Percentiles rank a stretch among this genome's conserved stretches.
phyloP scores from a whole-genome alignment of 37 sponge, comb jelly and placozoan genomes.

The Beroe forskalii region DNA sequence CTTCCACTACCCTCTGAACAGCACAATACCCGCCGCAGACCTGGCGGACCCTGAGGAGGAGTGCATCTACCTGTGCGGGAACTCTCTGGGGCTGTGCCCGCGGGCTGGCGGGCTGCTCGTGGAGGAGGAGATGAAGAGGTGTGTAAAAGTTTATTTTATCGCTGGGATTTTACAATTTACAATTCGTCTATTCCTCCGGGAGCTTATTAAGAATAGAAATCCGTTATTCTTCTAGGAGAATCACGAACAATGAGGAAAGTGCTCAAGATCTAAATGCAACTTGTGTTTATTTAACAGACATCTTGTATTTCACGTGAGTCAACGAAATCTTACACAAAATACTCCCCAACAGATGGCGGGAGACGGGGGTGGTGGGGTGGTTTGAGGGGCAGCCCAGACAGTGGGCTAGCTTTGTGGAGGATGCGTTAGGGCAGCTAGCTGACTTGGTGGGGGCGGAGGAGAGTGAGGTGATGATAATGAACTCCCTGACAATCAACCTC shows the following conservation, averaged over 20 bases:
- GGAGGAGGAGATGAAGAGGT: slow-evolving; percentile 57
- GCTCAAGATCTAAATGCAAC: no score
- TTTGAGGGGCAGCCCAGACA: background rate
- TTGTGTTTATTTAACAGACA: no score
- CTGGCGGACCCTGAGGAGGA: background rate
- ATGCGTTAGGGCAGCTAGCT: background rate
- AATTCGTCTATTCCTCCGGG: no score
- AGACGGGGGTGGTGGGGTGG: background rate
- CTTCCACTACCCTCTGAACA: background rate
- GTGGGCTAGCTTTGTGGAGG: background rate
- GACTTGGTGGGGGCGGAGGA: slow-evolving; percentile 67
- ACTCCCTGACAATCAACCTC: slow-evolving; percentile 81
- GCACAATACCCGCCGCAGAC: background rate
- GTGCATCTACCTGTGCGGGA: slow-evolving; percentile 78
- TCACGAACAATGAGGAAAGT: no score
- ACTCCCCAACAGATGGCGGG: no score
- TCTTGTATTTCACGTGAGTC: no score
- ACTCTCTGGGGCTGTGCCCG: slow-evolving; percentile 91
- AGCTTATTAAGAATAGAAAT: no score
- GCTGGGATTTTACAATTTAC: no score
- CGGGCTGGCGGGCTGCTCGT: slow-evolving; percentile 67
- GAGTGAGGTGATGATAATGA: slow-evolving; percentile 84
- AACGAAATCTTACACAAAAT: no score
- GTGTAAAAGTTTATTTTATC: no score
- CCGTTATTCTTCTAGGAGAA: no score